A percentile compares a stretch with the other conserved stretches of the same genome.
Evolutionary conservation across 2,797 vertebrate species (phyloP).

Genomic region (Leptoclinus maculatus): DNA sequence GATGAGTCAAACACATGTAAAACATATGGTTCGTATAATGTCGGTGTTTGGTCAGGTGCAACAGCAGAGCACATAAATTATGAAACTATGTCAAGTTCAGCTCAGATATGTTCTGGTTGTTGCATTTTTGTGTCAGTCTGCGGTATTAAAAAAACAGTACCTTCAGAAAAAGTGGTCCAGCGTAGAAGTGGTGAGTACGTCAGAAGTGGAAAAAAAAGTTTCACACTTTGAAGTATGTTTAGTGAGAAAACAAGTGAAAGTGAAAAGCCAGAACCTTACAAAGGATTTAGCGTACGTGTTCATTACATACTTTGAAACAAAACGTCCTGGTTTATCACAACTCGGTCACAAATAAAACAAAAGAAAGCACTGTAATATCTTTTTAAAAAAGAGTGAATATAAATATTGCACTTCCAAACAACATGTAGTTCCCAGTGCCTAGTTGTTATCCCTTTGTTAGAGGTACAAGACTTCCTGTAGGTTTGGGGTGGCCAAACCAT

Average conservation of each 20-base stretch:
- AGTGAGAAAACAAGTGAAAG: slow-evolving; percentile 55
- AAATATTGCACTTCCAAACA: slow-evolving; percentile 89
- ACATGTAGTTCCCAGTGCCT: slow-evolving; percentile 74
- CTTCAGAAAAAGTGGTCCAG: slow-evolving; percentile 48
- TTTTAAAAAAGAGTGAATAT: slow-evolving; percentile 62
- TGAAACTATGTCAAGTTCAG: slow-evolving; percentile 45
- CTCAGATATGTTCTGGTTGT: slow-evolving; percentile 24
- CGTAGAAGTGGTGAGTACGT: slow-evolving; percentile 56
- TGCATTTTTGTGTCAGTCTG: slow-evolving; percentile 37
- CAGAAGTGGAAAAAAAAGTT: slow-evolving; percentile 29
- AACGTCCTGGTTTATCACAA: slow-evolving; percentile 50
- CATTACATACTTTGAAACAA: slow-evolving; percentile 31
- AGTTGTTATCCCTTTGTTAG: slow-evolving; percentile 69
- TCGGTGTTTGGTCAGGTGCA: slow-evolving; percentile 64
- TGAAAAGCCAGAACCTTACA: slow-evolving; percentile 41
- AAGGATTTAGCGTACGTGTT: slow-evolving; percentile 23
- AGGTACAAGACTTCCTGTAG: slow-evolving; percentile 55
- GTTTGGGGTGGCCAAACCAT: neutral
- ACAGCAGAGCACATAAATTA: slow-evolving; percentile 58
- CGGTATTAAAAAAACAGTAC: slow-evolving; percentile 37
- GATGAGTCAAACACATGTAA: slow-evolving; percentile 44
- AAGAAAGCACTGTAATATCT: slow-evolving; percentile 65
- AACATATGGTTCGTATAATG: slow-evolving; percentile 40
- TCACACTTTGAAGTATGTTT: slow-evolving; percentile 37
- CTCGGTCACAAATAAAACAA: slow-evolving; percentile 50